A percentile compares a stretch with the other conserved stretches of the same genome.
phyloP scores from a whole-genome alignment of 2,888 invertebrate species.

The Scaptomyza flava region DNA sequence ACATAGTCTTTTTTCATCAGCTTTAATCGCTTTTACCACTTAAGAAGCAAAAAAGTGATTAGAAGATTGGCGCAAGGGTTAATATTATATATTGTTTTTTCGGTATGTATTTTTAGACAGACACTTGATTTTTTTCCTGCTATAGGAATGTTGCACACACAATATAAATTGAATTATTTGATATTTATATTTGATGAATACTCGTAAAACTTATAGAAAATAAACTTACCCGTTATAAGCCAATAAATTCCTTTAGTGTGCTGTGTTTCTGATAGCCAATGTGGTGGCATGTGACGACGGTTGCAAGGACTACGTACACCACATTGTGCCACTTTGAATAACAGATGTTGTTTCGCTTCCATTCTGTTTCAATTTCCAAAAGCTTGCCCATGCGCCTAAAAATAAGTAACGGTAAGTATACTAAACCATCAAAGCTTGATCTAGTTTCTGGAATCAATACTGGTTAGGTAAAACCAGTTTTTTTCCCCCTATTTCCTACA shows the following conservation, averaged over 20 bases:
- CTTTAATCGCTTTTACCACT: conserved; percentile 11
- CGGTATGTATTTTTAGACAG: not conserved
- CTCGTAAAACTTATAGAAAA: not conserved
- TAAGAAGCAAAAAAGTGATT: not conserved
- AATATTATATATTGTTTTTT: not conserved
- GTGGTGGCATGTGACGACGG: conserved; percentile 58
- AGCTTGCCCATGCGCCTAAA: conserved; percentile 56
- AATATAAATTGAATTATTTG: not conserved
- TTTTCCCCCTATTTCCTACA: not conserved
- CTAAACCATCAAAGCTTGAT: conserved; percentile 3
- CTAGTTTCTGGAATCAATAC: not conserved
- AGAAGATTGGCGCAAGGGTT: not conserved
- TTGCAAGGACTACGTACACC: conserved; percentile 66
- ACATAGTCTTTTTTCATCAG: conserved; percentile 1
- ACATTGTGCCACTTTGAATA: conserved; percentile 75
- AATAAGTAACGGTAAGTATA: conserved; percentile 15
- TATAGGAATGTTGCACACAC: not conserved
- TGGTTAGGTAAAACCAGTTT: not conserved
- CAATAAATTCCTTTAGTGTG: conserved; percentile 58
- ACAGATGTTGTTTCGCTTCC: conserved; percentile 74
- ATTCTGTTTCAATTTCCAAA: conserved; percentile 47
- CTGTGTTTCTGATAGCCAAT: conserved; percentile 39
- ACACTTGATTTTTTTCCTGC: not conserved
- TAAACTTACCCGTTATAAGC: conserved; percentile 47
- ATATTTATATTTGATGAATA: not conserved